A percentile compares a stretch with the other conserved stretches of the same genome.
These are phyloP conservation scores for Kryphioiulus occultus DNA, from an alignment of 2,888 invertebrate genomes.

Conservation along the genomic window DNA sequence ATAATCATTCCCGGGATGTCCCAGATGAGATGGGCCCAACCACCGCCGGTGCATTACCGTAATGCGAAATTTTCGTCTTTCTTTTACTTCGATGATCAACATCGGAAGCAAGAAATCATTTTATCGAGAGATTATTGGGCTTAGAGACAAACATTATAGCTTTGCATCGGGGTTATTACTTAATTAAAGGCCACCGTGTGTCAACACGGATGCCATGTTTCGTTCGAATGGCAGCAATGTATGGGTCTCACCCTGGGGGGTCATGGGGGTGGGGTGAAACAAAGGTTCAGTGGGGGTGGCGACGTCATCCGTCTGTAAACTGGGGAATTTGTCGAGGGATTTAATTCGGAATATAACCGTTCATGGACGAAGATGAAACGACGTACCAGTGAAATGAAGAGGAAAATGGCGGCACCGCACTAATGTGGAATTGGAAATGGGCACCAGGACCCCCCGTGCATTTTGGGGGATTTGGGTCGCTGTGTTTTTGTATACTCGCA, in stretches of 20 bases:
- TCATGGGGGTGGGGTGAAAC: neutral
- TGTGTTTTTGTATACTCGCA: neutral
- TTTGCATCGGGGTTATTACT: conserved; percentile 31
- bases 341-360: conserved; percentile 14
- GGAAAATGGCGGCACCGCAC: neutral
- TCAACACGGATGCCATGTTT: conserved; percentile 2
- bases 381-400: neutral
- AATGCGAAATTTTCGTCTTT: neutral
- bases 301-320: conserved; percentile 10
- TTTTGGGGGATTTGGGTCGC: neutral
- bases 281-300: neutral
- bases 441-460: neutral
- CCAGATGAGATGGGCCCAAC: neutral
- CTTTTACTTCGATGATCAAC: neutral
- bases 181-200: conserved; percentile 1
- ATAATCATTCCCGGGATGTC: conserved; percentile 30
- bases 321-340: conserved; percentile 22
- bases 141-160: conserved; percentile 19
- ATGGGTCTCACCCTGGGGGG: neutral
- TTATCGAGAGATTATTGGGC: conserved; percentile 30
- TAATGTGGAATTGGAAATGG: neutral
- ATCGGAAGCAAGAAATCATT: conserved; percentile 16
- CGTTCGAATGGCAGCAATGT: neutral
- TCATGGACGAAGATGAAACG: neutral
- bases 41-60: conserved; percentile 22